Evolutionary conservation across 1,140 invertebrate genomes (phyloP).

Genomic region (Lutraria rhynchaena): DNA sequence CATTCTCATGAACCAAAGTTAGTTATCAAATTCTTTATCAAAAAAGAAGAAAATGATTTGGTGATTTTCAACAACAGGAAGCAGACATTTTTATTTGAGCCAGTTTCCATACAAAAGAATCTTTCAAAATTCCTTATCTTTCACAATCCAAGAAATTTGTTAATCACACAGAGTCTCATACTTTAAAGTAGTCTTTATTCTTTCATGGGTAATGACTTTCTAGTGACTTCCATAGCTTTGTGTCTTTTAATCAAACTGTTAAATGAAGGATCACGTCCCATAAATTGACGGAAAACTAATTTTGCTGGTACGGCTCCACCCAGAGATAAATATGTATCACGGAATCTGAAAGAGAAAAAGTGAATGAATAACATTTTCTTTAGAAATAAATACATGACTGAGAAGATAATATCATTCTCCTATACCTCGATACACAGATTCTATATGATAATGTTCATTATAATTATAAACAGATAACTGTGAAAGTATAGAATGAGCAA

Average conservation of each 20-base stretch:
- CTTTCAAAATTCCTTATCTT: neutral
- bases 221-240: neutral
- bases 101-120: neutral
- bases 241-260: constrained; percentile 80
- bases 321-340: constrained; percentile 92
- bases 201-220: neutral
- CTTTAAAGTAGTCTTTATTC: too few relatives aligned
- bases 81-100: too few relatives aligned
- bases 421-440: neutral
- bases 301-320: constrained; percentile 90
- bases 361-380: constrained; percentile 25
- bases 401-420: neutral
- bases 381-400: neutral
- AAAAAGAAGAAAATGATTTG: too few relatives aligned
- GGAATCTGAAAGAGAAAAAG: constrained; percentile 85
- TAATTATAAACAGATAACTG: neutral
- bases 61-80: too few relatives aligned
- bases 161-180: too few relatives aligned
- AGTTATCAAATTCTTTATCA: too few relatives aligned
- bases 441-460: neutral
- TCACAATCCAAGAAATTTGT: neutral
- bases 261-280: constrained; percentile 94
- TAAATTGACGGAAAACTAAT: constrained; percentile 94
- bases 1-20: neutral
- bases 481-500: neutral